A percentile compares a stretch with the other conserved stretches of the same genome.
These are phyloP conservation scores for Chalcis sispes DNA, from an alignment of 2,888 invertebrate genomes.

Conservation along the genomic window DNA sequence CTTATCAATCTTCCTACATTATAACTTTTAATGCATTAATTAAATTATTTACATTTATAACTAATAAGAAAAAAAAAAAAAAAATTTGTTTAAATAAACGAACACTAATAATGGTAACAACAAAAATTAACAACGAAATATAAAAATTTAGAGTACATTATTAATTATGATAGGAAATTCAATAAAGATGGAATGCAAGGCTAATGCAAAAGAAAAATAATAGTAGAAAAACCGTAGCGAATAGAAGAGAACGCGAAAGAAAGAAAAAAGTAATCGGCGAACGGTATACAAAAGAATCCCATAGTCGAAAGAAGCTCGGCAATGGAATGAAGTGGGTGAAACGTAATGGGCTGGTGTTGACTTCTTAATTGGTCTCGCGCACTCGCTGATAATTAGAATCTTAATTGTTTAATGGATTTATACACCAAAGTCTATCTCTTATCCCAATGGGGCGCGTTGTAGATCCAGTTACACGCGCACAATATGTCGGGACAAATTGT, in stretches of 20 bases:
- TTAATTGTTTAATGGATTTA: conserved; percentile 50
- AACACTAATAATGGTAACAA: too few relatives aligned
- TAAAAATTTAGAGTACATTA: too few relatives aligned
- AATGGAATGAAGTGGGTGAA: conserved; percentile 33
- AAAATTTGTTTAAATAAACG: too few relatives aligned
- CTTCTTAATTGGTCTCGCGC: conserved; percentile 45
- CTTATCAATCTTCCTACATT: too few relatives aligned
- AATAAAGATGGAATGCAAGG: neutral
- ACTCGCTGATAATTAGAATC: conserved; percentile 41
- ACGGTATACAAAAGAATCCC: conserved; percentile 14
- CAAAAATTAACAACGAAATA: too few relatives aligned
- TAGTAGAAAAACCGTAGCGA: neutral
- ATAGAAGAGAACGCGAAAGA: neutral
- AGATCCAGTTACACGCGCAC: conserved; percentile 8
- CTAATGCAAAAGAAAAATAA: neutral
- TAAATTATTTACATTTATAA: too few relatives aligned
- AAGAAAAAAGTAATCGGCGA: conserved; percentile 20
- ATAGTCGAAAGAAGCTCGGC: neutral
- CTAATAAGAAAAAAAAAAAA: too few relatives aligned
- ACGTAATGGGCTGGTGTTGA: conserved; percentile 30
- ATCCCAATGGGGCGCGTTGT: neutral
- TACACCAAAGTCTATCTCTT: neutral
- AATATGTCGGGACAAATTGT: conserved; percentile 35
- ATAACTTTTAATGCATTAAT: too few relatives aligned
- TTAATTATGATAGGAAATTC: too few relatives aligned